These are phyloP conservation scores for Herpetotheres cachinnans DNA, from an alignment of 2,113 vertebrate genomes.

Conservation along the genomic window DNA sequence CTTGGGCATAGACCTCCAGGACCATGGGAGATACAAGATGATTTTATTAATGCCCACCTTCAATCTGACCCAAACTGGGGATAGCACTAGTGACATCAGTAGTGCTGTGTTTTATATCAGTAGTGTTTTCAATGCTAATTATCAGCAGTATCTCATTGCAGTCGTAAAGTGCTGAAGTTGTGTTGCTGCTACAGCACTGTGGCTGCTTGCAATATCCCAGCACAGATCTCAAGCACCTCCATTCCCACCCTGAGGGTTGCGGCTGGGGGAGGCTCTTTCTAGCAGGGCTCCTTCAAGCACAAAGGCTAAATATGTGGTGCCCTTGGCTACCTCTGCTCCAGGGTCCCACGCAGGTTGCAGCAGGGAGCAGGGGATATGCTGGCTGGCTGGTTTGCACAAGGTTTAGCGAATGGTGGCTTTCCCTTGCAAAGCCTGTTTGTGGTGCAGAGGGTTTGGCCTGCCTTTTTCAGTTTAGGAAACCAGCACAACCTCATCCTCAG, in stretches of 20 bases:
- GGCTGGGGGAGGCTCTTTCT: not conserved
- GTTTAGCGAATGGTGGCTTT: not conserved
- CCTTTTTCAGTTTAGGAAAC: not conserved
- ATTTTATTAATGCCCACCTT: not conserved
- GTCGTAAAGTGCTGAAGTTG: fast-evolving
- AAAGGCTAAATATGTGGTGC: not conserved
- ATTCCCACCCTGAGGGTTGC: fast-evolving
- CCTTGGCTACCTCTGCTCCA: not conserved
- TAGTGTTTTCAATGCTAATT: not conserved
- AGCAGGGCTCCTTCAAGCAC: not conserved
- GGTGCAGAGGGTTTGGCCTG: not conserved
- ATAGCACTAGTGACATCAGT: not conserved
- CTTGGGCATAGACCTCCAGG: not conserved
- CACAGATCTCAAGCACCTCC: not conserved
- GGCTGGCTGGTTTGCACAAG: not conserved
- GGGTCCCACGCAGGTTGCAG: not conserved
- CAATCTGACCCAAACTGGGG: not conserved
- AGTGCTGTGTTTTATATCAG: not conserved
- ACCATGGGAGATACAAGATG: not conserved
- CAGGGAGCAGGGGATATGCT: not conserved
- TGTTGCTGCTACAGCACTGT: not conserved
- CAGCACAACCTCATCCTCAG: not conserved
- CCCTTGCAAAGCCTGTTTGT: not conserved
- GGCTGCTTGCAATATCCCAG: not conserved
- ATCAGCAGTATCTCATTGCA: not conserved